phyloP scores from a whole-genome alignment of 2,888 invertebrate species.

The Mesoligia furuncula region DNA sequence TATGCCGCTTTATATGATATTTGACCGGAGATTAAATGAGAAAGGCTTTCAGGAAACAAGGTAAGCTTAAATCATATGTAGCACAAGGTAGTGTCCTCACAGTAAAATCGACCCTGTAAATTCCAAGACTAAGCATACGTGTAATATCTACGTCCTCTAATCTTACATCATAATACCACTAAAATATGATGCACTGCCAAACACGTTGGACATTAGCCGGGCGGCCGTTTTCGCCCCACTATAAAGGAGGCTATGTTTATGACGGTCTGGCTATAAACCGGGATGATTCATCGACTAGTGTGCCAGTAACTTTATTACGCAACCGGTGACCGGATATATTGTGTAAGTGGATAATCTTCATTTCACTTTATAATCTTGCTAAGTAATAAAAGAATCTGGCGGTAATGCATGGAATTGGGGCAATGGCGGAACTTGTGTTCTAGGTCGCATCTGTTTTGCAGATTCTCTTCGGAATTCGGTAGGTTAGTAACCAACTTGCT shows the following conservation, averaged over 20 bases:
- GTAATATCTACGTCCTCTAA: constrained; percentile 47
- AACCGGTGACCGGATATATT: constrained; percentile 62
- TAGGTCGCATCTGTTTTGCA: constrained; percentile 16
- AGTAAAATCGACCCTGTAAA: constrained; percentile 17
- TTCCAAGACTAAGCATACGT: constrained; percentile 45
- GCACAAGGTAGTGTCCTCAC: background rate
- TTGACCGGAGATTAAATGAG: background rate
- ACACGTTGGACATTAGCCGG: constrained; percentile 48
- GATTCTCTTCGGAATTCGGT: constrained; percentile 13
- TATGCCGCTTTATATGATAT: background rate
- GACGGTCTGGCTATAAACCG: constrained; percentile 60
- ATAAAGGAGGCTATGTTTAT: constrained; percentile 65
- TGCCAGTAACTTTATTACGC: constrained; percentile 60
- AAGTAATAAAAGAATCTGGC: constrained; percentile 39
- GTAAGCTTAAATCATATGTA: background rate
- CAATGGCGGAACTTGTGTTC: constrained; percentile 15
- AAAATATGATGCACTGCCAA: constrained; percentile 61
- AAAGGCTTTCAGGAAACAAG: background rate
- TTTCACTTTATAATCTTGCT: constrained; percentile 63
- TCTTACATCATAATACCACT: constrained; percentile 56
- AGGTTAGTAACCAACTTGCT: background rate
- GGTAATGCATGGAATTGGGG: constrained; percentile 47
- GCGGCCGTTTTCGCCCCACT: constrained; percentile 54
- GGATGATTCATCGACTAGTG: constrained; percentile 64
- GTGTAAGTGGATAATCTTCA: constrained; percentile 62